Evolutionary conservation across 2,888 invertebrate genomes (phyloP).

Genomic region (Agrotis exclamationis): DNA sequence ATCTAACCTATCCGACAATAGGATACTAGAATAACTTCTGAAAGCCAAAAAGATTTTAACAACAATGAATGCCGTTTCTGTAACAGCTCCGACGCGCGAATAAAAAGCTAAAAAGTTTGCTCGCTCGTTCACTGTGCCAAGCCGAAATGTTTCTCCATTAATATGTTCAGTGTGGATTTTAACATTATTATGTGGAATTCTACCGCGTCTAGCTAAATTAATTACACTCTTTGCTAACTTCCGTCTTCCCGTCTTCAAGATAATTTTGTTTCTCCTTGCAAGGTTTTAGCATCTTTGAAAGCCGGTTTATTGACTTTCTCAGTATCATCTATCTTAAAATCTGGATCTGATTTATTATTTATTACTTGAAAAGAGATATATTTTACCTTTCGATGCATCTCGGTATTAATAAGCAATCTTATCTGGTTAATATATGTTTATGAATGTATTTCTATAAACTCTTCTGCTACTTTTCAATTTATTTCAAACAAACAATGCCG

Average conservation of each 20-base stretch:
- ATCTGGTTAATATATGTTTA: neutral
- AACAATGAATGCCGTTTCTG: conserved; percentile 45
- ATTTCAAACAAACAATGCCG: conserved; percentile 13
- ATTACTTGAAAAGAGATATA: neutral
- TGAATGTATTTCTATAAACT: neutral
- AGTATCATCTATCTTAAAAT: conserved; percentile 9
- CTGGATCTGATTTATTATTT: neutral
- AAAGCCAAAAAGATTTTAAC: conserved; percentile 41
- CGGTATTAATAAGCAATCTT: neutral
- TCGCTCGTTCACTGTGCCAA: conserved; percentile 50
- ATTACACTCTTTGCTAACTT: conserved; percentile 41
- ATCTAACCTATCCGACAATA: conserved; percentile 4
- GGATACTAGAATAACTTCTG: conserved; percentile 12
- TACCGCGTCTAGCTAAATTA: conserved; percentile 38
- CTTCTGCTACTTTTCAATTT: conserved; percentile 2
- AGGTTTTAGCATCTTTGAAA: conserved; percentile 5
- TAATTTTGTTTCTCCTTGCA: conserved; percentile 28
- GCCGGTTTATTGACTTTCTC: conserved; percentile 6
- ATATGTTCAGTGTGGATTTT: conserved; percentile 48
- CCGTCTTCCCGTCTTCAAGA: conserved; percentile 22
- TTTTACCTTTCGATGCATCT: neutral
- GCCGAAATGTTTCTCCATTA: conserved; percentile 54
- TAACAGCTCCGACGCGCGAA: conserved; percentile 20
- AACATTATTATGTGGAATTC: conserved; percentile 39
- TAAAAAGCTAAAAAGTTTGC: conserved; percentile 47